Percentiles rank a stretch among this genome's conserved stretches.
These are phyloP conservation scores for Plutella xylostella DNA, from an alignment of 2,888 invertebrate species.

Conservation along the genomic window DNA sequence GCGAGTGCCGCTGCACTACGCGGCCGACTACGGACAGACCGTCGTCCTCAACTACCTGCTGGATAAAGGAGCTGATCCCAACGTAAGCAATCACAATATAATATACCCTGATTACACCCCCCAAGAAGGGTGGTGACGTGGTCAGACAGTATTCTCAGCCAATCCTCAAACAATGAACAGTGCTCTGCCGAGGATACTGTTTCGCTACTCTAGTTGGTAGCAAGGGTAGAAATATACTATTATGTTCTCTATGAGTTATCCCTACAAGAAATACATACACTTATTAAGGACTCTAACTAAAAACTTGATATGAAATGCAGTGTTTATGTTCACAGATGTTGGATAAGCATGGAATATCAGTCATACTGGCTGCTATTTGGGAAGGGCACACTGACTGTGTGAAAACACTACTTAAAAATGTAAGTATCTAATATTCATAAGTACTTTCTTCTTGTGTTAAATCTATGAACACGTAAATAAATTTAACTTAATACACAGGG, in stretches of 20 bases:
- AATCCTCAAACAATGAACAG: too few relatives aligned
- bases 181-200: too few relatives aligned
- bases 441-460: background rate
- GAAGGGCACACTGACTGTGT: constrained; percentile 96
- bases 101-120: too few relatives aligned
- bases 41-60: constrained; percentile 90
- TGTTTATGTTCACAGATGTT: constrained; percentile 83
- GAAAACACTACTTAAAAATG: constrained; percentile 86
- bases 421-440: constrained; percentile 44
- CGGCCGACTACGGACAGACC: constrained; percentile 96
- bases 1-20: constrained; percentile 90
- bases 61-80: constrained; percentile 90
- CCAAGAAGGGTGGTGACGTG: too few relatives aligned
- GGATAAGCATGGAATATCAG: constrained; percentile 96
- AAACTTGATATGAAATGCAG: too few relatives aligned
- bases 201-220: too few relatives aligned
- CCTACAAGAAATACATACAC: too few relatives aligned
- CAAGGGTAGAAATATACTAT: too few relatives aligned
- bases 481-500: constrained; percentile 69
- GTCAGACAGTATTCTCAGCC: too few relatives aligned
- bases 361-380: constrained; percentile 95
- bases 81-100: constrained; percentile 83
- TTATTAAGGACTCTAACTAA: too few relatives aligned
- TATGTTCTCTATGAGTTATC: too few relatives aligned
- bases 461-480: background rate